phyloP scores from a whole-genome alignment of 2,113 vertebrate genomes.

The Desmodus rotundus region DNA sequence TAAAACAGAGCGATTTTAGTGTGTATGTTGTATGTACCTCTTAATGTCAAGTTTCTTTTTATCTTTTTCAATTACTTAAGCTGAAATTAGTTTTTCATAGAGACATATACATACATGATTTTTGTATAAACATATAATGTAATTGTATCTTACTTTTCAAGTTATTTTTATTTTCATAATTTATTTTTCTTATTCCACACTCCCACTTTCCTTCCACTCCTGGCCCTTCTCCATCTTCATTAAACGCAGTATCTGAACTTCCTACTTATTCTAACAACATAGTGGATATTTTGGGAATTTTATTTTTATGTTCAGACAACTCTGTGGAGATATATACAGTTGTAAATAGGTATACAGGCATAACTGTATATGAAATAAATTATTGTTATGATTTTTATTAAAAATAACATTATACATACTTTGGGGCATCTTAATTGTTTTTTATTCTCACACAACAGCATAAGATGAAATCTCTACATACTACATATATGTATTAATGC shows the following conservation, averaged over 20 bases:
- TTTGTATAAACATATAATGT: background rate
- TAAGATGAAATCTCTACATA: background rate
- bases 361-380: background rate
- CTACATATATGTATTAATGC: background rate
- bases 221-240: background rate
- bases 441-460: background rate
- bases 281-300: background rate
- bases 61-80: background rate
- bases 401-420: background rate
- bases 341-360: background rate
- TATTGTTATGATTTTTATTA: background rate
- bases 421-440: background rate
- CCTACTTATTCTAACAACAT: background rate
- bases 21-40: background rate
- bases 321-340: background rate
- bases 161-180: background rate
- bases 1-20: background rate
- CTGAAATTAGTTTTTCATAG: background rate
- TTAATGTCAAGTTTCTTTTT: background rate
- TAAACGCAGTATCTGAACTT: background rate
- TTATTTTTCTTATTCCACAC: background rate
- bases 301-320: background rate
- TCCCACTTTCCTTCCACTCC: background rate
- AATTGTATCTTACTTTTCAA: background rate
- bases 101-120: background rate